Conservation (phyloP, 2,113 vertebrate species). For the Rhinogobius similis region DNA sequence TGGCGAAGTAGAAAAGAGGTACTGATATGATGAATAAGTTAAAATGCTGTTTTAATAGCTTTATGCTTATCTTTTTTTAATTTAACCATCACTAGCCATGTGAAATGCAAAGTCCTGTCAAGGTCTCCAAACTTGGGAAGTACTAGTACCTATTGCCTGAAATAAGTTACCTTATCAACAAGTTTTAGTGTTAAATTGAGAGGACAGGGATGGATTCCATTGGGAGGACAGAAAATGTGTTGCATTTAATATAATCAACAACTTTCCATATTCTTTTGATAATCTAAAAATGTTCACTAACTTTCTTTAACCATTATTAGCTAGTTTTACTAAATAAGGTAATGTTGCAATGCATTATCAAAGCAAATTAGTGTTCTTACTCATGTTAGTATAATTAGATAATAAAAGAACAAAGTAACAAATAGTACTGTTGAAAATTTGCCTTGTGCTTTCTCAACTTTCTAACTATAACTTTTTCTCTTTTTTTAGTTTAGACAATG, state of each 20-base stretch:
- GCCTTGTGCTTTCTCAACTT: background rate
- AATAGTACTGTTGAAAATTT: too few species aligned
- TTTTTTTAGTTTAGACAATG: constrained; percentile 1
- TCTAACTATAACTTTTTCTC: too few species aligned
- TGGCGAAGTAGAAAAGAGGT: background rate
- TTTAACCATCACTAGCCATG: too few species aligned
- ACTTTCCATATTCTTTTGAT: background rate
- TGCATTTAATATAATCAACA: background rate
- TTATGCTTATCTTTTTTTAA: too few species aligned
- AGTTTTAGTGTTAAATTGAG: background rate
- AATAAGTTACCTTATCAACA: background rate
- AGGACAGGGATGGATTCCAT: background rate
- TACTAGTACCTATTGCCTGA: background rate
- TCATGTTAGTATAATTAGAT: background rate
- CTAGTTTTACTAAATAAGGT: background rate
- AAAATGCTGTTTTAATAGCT: too few species aligned
- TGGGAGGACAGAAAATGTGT: background rate
- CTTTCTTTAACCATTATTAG: background rate
- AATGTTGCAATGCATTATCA: background rate
- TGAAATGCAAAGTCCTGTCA: background rate
- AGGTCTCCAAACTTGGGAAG: background rate
- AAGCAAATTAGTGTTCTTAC: background rate
- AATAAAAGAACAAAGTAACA: background rate
- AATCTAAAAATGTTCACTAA: background rate
- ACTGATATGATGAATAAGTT: too few species aligned